A percentile compares a stretch with the other conserved stretches of the same genome.
These are phyloP conservation scores for Clarias macrocephalus DNA, from an alignment of 2,113 vertebrate species.

Conservation along the genomic window DNA sequence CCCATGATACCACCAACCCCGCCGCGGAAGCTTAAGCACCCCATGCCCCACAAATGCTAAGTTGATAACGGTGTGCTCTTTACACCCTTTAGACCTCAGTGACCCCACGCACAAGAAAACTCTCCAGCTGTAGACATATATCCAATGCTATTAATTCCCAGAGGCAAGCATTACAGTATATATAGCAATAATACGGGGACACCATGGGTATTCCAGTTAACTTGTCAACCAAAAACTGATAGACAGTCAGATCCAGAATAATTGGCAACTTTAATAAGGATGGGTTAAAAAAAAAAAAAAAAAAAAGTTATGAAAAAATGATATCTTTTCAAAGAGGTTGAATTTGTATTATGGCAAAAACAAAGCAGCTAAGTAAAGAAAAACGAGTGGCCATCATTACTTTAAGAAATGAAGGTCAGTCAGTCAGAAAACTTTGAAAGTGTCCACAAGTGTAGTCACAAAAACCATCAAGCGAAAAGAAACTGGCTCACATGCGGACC, in stretches of 20 bases:
- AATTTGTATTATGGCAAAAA: no score
- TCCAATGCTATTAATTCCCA: neutral
- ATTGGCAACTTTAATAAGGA: neutral
- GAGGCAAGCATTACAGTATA: neutral
- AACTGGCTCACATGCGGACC: no score
- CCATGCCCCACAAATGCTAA: slow-evolving; percentile 9
- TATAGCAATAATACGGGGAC: neutral
- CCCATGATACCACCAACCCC: neutral
- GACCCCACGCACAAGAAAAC: slow-evolving; percentile 13
- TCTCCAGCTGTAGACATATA: neutral
- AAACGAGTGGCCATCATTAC: no score
- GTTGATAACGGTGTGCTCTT: slow-evolving; percentile 18
- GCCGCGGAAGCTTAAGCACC: neutral
- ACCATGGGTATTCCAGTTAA: neutral
- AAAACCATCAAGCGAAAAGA: no score
- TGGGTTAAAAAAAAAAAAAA: no score
- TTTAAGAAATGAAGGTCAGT: no score
- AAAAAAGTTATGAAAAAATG: neutral
- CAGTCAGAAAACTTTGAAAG: no score
- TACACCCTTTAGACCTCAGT: slow-evolving; percentile 30
- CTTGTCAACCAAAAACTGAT: neutral
- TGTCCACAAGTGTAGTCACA: no score
- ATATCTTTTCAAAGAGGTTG: no score
- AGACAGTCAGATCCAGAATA: neutral
- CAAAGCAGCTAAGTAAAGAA: no score